These are phyloP conservation scores for Microchirus variegatus DNA, from an alignment of 2,797 vertebrate genomes.

Conservation along the genomic window DNA sequence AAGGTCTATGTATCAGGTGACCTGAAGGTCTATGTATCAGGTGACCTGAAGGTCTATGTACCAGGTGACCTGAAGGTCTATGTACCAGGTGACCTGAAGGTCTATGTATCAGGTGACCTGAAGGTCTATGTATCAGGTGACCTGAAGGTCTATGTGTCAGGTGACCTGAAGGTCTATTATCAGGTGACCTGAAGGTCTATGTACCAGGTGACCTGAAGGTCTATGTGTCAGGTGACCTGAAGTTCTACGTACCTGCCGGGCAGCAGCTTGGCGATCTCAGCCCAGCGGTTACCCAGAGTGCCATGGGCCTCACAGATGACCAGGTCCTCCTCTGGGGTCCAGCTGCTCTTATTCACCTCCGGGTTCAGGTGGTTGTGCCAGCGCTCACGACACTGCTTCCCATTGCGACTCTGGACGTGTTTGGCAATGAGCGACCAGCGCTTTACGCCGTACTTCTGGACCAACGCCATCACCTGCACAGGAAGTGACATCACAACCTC, in stretches of 20 bases:
- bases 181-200: too few species aligned
- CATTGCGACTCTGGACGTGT: conserved; percentile 93
- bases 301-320: conserved; percentile 94
- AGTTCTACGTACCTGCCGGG: conserved; percentile 86
- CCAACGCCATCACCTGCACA: conserved; percentile 90
- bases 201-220: too few species aligned
- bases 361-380: conserved; percentile 99
- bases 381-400: conserved; percentile 97
- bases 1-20: neutral
- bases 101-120: too few species aligned
- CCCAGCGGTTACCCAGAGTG: conserved; percentile 97
- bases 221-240: too few species aligned
- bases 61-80: too few species aligned
- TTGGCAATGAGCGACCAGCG: conserved; percentile 97
- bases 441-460: conserved; percentile 93
- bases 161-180: too few species aligned
- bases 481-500: conserved; percentile 31
- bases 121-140: too few species aligned
- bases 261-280: conserved; percentile 94
- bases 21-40: too few species aligned
- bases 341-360: conserved; percentile 94
- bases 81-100: too few species aligned
- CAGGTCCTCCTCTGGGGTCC: conserved; percentile 95
- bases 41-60: too few species aligned
- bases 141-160: too few species aligned